Base-by-base conservation (phyloP, 37 sponge, comb jelly and placozoan genomes). In the Dysidea cf. avara region DNA sequence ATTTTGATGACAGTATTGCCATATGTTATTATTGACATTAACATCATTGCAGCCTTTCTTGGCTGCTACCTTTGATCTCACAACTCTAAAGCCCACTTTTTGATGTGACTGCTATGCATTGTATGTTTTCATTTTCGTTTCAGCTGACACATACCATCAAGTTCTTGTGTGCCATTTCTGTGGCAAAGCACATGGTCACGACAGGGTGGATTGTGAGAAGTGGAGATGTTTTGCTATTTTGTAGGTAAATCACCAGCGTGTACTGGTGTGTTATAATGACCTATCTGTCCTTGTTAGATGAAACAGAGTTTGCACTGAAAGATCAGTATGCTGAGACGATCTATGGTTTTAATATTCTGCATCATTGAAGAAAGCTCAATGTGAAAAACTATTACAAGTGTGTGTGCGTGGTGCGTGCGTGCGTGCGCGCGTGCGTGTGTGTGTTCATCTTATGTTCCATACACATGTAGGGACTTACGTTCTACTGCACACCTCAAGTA, bases 91-190 rank as follows among this genome's bases (percentile, higher is more conserved):
- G n/a, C n/a, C n/a, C n/a, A n/a, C n/a, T n/a, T n/a, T n/a, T n/a
- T n/a, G n/a, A n/a, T n/a, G n/a, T n/a, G n/a, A n/a, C n/a, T n/a
- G n/a, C n/a, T n/a, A n/a, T n/a, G n/a, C n/a, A n/a, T n/a, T n/a
- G n/a, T n/a, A n/a, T n/a, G n/a, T n/a, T n/a, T n/a, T n/a, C n/a
- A n/a, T n/a, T n/a, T n/a, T n/a, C n/a, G n/a, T n/a, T 20, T n/a
- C n/a, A n/a, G n/a, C n/a, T n/a, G n/a, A n/a, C n/a, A n/a, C n/a
- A n/a, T n/a, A n/a, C n/a, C 17, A 89, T 93, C 52, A 93, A 93
- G 77, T 93, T 93, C 64, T 67, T 93, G 40, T 35, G 82, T 74
- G 94, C 83, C 1, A 77, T 93, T 16, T 93, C 88, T 13, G 69
- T 76, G 29, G 84, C 80, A 39, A 32, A 31, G 22, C 71, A 74